A percentile compares a stretch with the other conserved stretches of the same genome.
These are phyloP conservation scores for Sebastiscus albofasciatus DNA, from an alignment of 2,797 vertebrate genomes.

Conservation along the genomic window DNA sequence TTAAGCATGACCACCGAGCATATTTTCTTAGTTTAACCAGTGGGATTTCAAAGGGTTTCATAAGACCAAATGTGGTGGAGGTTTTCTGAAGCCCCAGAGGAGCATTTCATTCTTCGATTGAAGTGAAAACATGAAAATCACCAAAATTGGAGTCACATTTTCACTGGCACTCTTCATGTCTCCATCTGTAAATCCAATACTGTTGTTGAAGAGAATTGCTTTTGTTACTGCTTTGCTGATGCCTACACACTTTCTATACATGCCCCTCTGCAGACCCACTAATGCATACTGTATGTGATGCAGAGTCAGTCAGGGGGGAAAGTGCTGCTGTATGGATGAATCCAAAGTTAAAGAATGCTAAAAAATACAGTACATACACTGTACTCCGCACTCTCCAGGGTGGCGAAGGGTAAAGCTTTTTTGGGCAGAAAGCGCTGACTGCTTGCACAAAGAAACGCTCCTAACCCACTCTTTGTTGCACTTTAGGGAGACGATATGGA, in stretches of 20 bases:
- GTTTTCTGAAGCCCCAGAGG: slow-evolving; percentile 26
- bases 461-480: background rate
- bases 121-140: slow-evolving; percentile 43
- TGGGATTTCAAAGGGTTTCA: slow-evolving; percentile 48
- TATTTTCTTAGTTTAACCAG: slow-evolving; percentile 45
- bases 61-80: slow-evolving; percentile 37
- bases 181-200: background rate
- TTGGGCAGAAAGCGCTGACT: background rate
- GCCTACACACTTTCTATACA: background rate
- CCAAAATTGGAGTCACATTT: slow-evolving; percentile 33
- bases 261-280: background rate
- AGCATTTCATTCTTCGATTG: slow-evolving; percentile 26
- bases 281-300: background rate
- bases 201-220: background rate
- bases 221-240: background rate
- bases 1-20: slow-evolving; percentile 24
- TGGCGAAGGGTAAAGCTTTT: background rate
- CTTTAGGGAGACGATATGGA: background rate
- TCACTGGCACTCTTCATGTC: background rate
- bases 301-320: slow-evolving; percentile 11
- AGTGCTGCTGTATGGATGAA: slow-evolving; percentile 4
- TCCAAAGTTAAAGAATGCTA: background rate
- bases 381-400: background rate
- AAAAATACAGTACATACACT: background rate
- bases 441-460: background rate